Conservation (phyloP, 2,797 vertebrate genomes). For the Lacerta agilis region DNA sequence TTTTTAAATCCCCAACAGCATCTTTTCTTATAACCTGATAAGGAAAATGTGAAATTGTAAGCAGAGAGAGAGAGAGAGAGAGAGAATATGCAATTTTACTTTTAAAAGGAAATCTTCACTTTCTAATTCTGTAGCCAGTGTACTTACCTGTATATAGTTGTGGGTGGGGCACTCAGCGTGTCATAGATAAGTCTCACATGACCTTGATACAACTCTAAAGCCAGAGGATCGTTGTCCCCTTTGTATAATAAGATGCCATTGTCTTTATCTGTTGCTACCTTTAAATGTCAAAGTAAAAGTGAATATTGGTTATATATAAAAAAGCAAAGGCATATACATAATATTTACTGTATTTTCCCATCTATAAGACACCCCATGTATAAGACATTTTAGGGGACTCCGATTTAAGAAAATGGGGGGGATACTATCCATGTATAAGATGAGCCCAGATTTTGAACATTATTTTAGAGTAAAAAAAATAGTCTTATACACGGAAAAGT, state of each 20-base stretch:
- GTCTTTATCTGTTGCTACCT: conserved; percentile 96
- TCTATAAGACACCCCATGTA: no score
- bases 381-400: no score
- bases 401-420: no score
- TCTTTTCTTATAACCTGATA: not conserved
- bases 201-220: conserved; percentile 94
- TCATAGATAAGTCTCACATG: conserved; percentile 94
- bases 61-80: no score
- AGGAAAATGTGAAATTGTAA: not conserved
- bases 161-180: conserved; percentile 89
- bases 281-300: conserved; percentile 30
- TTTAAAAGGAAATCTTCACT: conserved; percentile 1
- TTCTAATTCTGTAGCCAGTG: not conserved
- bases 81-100: not conserved
- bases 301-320: not conserved
- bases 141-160: conserved; percentile 86
- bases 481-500: no score
- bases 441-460: no score
- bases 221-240: conserved; percentile 92
- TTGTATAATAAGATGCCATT: conserved; percentile 94
- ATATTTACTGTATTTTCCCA: not conserved
- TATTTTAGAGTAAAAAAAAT: no score
- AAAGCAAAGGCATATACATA: not conserved
- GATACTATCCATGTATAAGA: no score
- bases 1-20: not conserved